These are phyloP conservation scores for Gymnopithys bicolor DNA, from an alignment of 2,797 vertebrate species.

Conservation along the genomic window DNA sequence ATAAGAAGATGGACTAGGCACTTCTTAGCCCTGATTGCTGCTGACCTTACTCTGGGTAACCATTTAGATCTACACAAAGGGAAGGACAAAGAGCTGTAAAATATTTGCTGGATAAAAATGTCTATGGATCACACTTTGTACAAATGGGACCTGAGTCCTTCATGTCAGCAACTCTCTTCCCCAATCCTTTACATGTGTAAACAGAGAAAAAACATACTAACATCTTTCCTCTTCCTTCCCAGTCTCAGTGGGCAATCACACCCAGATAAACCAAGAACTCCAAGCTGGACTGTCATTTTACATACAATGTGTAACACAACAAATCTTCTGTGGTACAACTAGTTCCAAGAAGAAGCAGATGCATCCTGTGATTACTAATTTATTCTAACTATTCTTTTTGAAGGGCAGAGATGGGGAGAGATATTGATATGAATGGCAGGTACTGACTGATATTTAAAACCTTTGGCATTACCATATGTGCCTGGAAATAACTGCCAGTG, in stretches of 20 bases:
- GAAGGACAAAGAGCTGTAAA: neutral
- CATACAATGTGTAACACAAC: neutral
- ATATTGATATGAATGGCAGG: slow-evolving; percentile 10
- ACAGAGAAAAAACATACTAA: neutral
- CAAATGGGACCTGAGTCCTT: neutral
- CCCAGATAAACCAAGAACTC: neutral
- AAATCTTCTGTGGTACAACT: neutral
- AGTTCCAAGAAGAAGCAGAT: neutral
- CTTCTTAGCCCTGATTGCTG: neutral
- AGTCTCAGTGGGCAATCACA: neutral
- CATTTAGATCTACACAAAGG: neutral
- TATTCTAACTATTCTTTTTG: neutral
- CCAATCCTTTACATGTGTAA: neutral
- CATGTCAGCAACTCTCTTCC: neutral
- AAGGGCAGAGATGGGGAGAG: neutral
- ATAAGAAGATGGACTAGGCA: neutral
- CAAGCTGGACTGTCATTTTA: neutral
- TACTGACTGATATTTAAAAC: slow-evolving; percentile 40
- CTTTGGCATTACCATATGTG: slow-evolving; percentile 38
- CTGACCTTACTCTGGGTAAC: neutral
- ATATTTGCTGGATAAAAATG: neutral
- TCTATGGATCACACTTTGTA: accelerated
- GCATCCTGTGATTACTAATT: slow-evolving; percentile 9
- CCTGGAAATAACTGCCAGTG: slow-evolving; percentile 18
- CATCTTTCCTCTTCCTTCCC: neutral